Conservation (phyloP, 2,113 vertebrate species). For the Eudyptes chrysolophus region DNA sequence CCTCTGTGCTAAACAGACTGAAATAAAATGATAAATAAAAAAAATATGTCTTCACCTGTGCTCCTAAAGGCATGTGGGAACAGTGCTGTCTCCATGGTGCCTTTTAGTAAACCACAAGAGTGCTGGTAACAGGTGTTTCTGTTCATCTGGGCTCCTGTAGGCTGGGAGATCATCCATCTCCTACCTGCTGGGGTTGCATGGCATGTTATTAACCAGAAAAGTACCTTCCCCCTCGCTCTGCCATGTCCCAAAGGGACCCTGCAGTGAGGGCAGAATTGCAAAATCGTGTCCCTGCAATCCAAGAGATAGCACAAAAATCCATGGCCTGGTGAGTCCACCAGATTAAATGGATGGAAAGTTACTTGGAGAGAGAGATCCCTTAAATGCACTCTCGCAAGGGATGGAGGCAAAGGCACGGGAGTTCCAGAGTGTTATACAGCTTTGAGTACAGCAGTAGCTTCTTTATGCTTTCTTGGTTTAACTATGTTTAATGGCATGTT, state of each 20-base stretch:
- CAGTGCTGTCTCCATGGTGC: background rate
- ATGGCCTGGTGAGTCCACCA: background rate
- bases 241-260: background rate
- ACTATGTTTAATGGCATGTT: background rate
- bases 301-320: background rate
- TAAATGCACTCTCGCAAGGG: background rate
- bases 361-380: background rate
- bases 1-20: background rate
- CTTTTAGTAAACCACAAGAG: background rate
- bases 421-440: background rate
- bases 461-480: background rate
- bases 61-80: background rate
- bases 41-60: background rate
- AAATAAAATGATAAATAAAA: background rate
- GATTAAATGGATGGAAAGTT: background rate
- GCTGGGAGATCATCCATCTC: background rate
- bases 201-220: background rate
- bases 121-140: background rate
- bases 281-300: background rate
- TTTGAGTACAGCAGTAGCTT: background rate
- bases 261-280: background rate
- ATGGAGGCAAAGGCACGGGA: background rate
- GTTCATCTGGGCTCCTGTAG: background rate
- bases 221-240: background rate
- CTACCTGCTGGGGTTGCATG: background rate